phyloP scores from a whole-genome alignment of 2,797 vertebrate species.

The Chiroxiphia lanceolata region DNA sequence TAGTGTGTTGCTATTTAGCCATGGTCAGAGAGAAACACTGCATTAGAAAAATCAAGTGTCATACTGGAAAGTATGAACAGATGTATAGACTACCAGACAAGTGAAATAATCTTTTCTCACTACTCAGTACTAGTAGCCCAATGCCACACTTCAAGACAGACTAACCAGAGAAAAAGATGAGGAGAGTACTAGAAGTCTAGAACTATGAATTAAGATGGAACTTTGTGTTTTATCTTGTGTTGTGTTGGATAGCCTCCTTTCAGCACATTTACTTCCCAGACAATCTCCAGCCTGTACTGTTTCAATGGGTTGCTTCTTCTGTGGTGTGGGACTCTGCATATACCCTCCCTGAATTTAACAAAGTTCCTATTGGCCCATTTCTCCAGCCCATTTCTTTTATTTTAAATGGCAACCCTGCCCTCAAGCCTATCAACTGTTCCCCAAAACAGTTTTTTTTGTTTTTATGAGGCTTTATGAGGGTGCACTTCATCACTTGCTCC shows the following conservation, averaged over 20 bases:
- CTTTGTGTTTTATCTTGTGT: too few species aligned
- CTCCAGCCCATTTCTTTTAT: not conserved
- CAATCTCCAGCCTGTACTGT: not conserved
- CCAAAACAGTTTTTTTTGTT: too few species aligned
- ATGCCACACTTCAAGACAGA: not conserved
- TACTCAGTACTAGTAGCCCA: not conserved
- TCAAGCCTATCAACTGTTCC: not conserved
- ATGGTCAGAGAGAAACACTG: not conserved
- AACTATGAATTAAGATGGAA: not conserved
- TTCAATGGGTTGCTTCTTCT: not conserved
- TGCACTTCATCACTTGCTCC: not conserved
- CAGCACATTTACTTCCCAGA: not conserved
- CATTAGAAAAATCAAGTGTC: not conserved
- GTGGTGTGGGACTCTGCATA: not conserved
- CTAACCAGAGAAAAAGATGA: not conserved
- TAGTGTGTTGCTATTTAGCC: not conserved
- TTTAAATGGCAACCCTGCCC: not conserved
- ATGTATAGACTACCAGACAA: conserved; percentile 6
- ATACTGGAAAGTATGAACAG: not conserved
- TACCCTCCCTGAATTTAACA: not conserved
- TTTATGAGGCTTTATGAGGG: not conserved
- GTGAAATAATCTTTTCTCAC: not conserved
- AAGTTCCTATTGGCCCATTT: not conserved
- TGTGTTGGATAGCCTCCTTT: not conserved
- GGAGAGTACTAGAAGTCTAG: not conserved